Conservation (phyloP, 2,888 invertebrate genomes). For the Ischnura elegans region DNA sequence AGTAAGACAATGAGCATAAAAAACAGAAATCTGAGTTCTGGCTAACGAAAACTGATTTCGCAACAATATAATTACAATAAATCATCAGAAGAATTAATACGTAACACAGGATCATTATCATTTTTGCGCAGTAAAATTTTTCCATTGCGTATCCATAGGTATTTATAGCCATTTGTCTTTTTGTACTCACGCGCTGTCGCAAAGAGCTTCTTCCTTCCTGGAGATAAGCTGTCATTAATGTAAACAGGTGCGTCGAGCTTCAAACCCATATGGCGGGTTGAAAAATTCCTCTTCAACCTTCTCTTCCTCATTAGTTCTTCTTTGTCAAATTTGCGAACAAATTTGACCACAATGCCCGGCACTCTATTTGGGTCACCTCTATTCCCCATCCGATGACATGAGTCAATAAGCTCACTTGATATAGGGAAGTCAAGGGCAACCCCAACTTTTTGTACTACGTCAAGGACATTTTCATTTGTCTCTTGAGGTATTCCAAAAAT, state of each 20-base stretch:
- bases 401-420: background rate
- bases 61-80: background rate
- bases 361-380: background rate
- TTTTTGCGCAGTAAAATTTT: background rate
- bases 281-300: background rate
- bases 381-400: background rate
- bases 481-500: too few species aligned
- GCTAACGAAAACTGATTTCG: too few species aligned
- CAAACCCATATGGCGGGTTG: slow-evolving; percentile 1
- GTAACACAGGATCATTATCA: background rate
- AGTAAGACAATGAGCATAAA: too few species aligned
- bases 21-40: too few species aligned
- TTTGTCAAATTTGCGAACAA: slow-evolving; percentile 9
- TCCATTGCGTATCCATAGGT: background rate
- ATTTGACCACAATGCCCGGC: background rate
- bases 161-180: background rate
- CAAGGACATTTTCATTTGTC: too few species aligned
- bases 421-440: background rate
- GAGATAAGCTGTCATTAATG: background rate
- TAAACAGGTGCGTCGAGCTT: background rate
- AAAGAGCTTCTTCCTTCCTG: background rate
- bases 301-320: background rate
- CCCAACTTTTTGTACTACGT: too few species aligned
- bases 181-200: background rate
- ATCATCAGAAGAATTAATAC: background rate